Evolutionary conservation across 2,113 vertebrate genomes (phyloP).

Genomic region (Catharus minimus): DNA sequence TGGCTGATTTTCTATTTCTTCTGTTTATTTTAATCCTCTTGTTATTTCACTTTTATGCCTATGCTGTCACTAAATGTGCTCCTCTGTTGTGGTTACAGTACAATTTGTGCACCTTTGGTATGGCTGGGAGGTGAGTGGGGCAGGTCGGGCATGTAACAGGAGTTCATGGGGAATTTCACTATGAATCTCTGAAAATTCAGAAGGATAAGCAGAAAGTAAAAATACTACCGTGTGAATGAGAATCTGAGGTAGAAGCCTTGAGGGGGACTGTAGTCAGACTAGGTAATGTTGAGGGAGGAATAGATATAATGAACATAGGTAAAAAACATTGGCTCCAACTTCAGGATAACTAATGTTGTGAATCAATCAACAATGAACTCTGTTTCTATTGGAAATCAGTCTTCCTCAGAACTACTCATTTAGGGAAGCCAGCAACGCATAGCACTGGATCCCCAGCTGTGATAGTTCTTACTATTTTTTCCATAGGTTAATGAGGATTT

Average conservation of each 20-base stretch:
- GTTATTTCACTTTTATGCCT: not conserved
- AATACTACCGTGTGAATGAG: not conserved
- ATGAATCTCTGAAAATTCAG: not conserved
- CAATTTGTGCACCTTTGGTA: rapidly evolving
- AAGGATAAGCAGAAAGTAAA: not conserved
- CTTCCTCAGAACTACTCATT: not conserved
- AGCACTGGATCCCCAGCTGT: not conserved
- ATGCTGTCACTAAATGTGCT: not conserved
- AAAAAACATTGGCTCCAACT: not conserved
- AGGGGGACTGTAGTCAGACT: not conserved
- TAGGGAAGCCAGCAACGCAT: not conserved
- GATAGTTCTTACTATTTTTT: not conserved
- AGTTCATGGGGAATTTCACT: not conserved
- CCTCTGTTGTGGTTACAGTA: not conserved
- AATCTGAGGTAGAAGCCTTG: not conserved
- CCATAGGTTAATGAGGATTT: not conserved
- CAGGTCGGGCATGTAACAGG: not conserved
- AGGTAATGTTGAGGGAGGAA: not conserved
- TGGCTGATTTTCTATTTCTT: not conserved
- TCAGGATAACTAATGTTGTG: not conserved
- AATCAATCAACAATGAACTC: rapidly evolving
- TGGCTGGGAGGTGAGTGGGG: not conserved
- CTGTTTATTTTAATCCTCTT: not conserved
- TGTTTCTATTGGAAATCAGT: not conserved
- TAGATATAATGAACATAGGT: not conserved